Evolutionary conservation across 2,113 vertebrate genomes (phyloP), one percentile per base, ranked within the genome.

Genomic region (Oncorhynchus clarkii): DNA sequence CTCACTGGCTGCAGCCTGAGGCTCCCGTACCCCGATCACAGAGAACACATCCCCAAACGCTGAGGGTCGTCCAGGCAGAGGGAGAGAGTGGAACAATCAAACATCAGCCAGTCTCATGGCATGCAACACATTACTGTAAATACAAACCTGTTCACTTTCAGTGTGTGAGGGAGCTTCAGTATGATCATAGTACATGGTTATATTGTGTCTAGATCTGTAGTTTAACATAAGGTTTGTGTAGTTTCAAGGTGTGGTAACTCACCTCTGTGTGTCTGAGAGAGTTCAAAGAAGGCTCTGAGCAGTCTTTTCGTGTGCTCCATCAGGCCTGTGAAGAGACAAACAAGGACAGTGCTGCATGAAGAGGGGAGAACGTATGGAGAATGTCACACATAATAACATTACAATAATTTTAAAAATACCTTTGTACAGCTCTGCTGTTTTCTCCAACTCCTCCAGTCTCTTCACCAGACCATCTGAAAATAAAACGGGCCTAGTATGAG

Each of bases 201-300:
- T 22, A 11, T 62, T 62, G 26, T 67, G 7, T 18, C 34, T 64
- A 24, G 18, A 18, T 16, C 14, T 67, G 27, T 20, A 7, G 59
- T 62, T 62, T 62, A 22, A 24, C 3, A 62, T 57, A 14, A 20
- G 0, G 5, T 57, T 24, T 62, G 59, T 62, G 59, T 72, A 70
- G 18, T 3, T 29, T 24, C 13, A 57, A 27, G 18, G 31, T 49
- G 54, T 11, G 59, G 31, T 16, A 5, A 78, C 75, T 93, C 88
- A 99, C 98, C 96, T 96, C 97, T 94, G 82, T 99, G 97, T 1
- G 97, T 97, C 88, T 99, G 97, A 0, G 97, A 99, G 1, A 99
- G 95, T 82, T 99, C 98, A 81, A 98, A 99, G 83, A 99, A 99
- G 57, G 97, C 96, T 84, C 96, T 92, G 20, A 99, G 95, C 69